Evolutionary conservation across 2,888 invertebrate genomes (phyloP).

Genomic region (Drosophila pegasa): DNA sequence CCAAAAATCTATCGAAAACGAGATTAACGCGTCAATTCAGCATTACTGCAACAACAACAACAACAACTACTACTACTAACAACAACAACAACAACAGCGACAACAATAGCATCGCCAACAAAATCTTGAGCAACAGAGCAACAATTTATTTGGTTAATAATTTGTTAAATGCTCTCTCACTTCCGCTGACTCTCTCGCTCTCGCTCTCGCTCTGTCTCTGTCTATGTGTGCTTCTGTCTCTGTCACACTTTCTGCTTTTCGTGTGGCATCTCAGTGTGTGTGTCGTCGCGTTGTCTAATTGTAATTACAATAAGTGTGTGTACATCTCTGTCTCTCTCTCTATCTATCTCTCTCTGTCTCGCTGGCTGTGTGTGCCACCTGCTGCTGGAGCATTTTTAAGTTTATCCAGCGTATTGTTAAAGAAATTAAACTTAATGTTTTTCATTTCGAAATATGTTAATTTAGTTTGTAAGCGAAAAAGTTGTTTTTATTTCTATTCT

Average conservation of each 20-base stretch:
- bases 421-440: slow-evolving; percentile 3
- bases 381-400: neutral
- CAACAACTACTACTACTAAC: slow-evolving; percentile 10
- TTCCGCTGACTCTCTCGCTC: slow-evolving; percentile 6
- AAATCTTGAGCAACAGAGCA: slow-evolving; percentile 30
- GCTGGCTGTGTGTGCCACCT: slow-evolving; percentile 11
- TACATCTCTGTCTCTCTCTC: neutral
- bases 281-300: slow-evolving; percentile 19
- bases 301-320: slow-evolving; percentile 21
- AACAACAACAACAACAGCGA: slow-evolving; percentile 22
- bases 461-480: slow-evolving; percentile 29
- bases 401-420: slow-evolving; percentile 6
- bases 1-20: neutral
- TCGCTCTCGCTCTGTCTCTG: slow-evolving; percentile 3
- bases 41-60: slow-evolving; percentile 28
- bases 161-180: slow-evolving; percentile 31
- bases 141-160: slow-evolving; percentile 28
- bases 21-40: slow-evolving; percentile 17
- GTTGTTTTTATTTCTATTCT: neutral
- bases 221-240: slow-evolving; percentile 28
- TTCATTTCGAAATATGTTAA: slow-evolving; percentile 8
- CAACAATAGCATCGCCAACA: slow-evolving; percentile 15
- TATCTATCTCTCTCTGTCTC: neutral
- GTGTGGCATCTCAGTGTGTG: slow-evolving; percentile 14
- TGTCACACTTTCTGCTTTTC: slow-evolving; percentile 21